Evolutionary conservation across 30 jellyfish, hydroid and myxozoan species (phyloP).

Genomic region (Cassiopea xamachana): DNA sequence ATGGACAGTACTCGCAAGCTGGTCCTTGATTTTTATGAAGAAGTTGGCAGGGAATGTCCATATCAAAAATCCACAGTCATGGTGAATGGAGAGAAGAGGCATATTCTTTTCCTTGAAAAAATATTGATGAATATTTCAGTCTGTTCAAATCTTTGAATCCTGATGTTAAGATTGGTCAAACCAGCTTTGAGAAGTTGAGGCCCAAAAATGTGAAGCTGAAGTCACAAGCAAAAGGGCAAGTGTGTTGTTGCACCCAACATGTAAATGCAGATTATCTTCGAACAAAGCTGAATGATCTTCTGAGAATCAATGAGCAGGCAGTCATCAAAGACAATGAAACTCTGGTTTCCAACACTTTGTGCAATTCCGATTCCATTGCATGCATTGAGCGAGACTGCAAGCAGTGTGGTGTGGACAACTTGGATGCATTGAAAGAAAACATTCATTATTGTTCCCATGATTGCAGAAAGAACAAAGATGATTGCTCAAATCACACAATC

Average conservation of each 20-base stretch:
- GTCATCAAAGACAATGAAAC: slow-evolving; percentile 50
- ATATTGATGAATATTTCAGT: slow-evolving; percentile 27
- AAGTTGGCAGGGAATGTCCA: slow-evolving; percentile 61
- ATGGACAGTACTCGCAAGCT: slow-evolving; percentile 15
- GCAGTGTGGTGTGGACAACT: slow-evolving; percentile 44
- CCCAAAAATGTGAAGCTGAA: slow-evolving; percentile 61
- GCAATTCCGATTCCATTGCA: slow-evolving; percentile 40
- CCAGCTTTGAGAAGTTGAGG: slow-evolving; percentile 64
- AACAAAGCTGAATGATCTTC: slow-evolving; percentile 53
- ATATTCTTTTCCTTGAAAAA: slow-evolving; percentile 8
- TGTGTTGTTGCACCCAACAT: slow-evolving; percentile 71
- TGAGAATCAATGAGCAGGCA: slow-evolving; percentile 39
- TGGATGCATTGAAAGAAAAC: slow-evolving; percentile 39
- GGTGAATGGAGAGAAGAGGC: slow-evolving; percentile 54
- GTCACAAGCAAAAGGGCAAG: slow-evolving; percentile 46
- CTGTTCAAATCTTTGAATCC: slow-evolving; percentile 33
- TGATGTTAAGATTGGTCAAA: slow-evolving; percentile 59
- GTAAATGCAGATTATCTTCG: slow-evolving; percentile 57
- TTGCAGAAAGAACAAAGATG: slow-evolving; percentile 45
- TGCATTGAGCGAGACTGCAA: slow-evolving; percentile 72
- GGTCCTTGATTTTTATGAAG: slow-evolving; percentile 53
- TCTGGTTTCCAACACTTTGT: slow-evolving; percentile 63
- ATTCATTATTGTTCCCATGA: slow-evolving; percentile 43
- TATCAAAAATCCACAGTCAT: slow-evolving; percentile 37
- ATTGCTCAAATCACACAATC: slow-evolving; percentile 41